Conservation (phyloP, 2,888 invertebrate genomes). For the Tortricodes alternella region DNA sequence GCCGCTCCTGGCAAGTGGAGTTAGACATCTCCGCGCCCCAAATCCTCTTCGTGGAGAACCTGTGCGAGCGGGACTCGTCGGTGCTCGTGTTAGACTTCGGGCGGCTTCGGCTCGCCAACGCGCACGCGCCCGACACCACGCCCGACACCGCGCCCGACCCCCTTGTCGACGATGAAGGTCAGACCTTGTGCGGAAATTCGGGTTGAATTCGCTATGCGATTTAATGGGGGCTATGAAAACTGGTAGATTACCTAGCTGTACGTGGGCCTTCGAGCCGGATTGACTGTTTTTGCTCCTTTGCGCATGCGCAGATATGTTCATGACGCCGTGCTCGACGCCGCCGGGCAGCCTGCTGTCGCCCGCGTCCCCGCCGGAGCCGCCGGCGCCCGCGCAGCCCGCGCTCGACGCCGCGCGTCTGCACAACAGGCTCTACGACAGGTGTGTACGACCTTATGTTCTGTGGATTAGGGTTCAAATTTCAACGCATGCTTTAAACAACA, state of each 20-base stretch:
- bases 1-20: constrained; percentile 93
- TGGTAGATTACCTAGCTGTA: not conserved
- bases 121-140: constrained; percentile 36
- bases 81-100: constrained; percentile 96
- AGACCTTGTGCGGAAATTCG: not conserved
- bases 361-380: constrained; percentile 57
- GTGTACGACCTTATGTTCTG: no score
- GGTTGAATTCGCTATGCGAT: not conserved
- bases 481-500: no score
- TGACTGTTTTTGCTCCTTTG: not conserved
- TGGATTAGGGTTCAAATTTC: no score
- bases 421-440: constrained; percentile 66
- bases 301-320: constrained; percentile 82
- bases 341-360: constrained; percentile 89
- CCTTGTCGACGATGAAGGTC: constrained; percentile 56
- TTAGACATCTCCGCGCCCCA: constrained; percentile 97
- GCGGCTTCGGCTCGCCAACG: constrained; percentile 85
- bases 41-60: constrained; percentile 93
- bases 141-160: constrained; percentile 33
- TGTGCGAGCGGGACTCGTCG: constrained; percentile 87
- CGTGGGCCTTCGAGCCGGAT: not conserved
- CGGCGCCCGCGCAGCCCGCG: constrained; percentile 37
- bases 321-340: constrained; percentile 94
- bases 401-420: constrained; percentile 58
- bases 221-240: not conserved